Conservation (phyloP, 2,113 vertebrate species). For the Salvelinus sp. region DNA sequence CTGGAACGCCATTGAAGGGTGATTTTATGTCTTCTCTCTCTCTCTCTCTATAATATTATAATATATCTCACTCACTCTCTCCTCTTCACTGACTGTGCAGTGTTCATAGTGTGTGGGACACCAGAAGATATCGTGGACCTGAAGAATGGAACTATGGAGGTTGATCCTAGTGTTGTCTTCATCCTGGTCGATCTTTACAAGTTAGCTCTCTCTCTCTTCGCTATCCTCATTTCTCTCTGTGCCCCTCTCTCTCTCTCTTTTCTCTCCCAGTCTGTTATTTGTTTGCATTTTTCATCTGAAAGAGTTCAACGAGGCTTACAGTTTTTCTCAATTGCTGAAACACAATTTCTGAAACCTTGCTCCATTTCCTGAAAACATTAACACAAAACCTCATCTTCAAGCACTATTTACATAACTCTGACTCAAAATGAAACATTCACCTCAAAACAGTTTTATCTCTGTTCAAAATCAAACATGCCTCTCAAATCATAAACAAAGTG, state of each 20-base stretch:
- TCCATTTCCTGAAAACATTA: too few species aligned
- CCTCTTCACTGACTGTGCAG: slow-evolving; percentile 63
- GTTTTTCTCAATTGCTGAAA: too few species aligned
- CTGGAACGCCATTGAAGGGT: too few species aligned
- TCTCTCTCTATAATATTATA: too few species aligned
- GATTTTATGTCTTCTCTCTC: neutral
- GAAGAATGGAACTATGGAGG: slow-evolving; percentile 42
- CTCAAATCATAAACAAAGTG: too few species aligned
- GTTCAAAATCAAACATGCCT: too few species aligned
- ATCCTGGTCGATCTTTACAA: slow-evolving; percentile 91
- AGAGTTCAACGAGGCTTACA: neutral
- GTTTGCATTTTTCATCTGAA: neutral
- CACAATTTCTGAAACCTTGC: too few species aligned
- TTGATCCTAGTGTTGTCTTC: slow-evolving; percentile 77
- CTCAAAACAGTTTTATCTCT: too few species aligned
- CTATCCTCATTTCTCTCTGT: neutral
- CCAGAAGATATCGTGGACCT: slow-evolving; percentile 61
- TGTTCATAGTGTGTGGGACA: slow-evolving; percentile 87
- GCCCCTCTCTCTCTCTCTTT: neutral
- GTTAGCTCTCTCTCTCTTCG: slow-evolving; percentile 73
- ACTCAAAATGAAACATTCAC: too few species aligned
- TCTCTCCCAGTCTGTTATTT: neutral
- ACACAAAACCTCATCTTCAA: too few species aligned
- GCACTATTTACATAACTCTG: too few species aligned
- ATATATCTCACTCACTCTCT: neutral